Base-by-base conservation (phyloP, 2,888 invertebrate species). In the Craniophora ligustri region DNA sequence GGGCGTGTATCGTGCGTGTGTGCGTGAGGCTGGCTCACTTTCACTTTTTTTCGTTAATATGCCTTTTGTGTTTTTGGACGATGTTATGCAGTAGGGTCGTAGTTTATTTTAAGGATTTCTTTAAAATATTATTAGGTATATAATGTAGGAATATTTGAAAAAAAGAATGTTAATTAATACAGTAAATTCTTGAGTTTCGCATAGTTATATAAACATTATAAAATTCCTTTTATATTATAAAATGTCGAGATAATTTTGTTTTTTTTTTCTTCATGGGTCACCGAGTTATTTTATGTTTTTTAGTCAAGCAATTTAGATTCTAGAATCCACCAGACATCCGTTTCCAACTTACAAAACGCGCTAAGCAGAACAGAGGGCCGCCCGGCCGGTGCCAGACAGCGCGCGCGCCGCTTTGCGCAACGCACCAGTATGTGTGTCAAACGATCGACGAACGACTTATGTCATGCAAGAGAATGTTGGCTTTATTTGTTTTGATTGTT, bases 11-110 rank as follows among this genome's bases (percentile, higher is more conserved):
- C n/a, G 72, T 72, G 74, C 54, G 78, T 62, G 77, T 76, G 66
- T 59, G 76, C 73, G 75, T 66, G 64, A 69, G 54, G 53, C 36
- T 46, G 71, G 57, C 70, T 61, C 57, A 85, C 92, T 93, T 92
- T 92, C 92, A 91, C 92, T 92, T 92, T 91, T 90, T 90, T 90
- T 62, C 86, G 89, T 89, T 87, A 85, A 87, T 88, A 88, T 83
- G 87, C 86, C 91, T 90, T 91, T 92, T 92, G 92, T 92, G 87
- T 87, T 88, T 86, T 88, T 87, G 91, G 88, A 88, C 63, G 84
- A 82, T 58, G 65, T 83, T 84, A 89, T 88, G 86, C 75, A 34
- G 63, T 48, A 80, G n/a, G 30, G 36, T 1, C 3, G 3, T n/a
- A 28, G 13, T 19, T 32, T 26, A 47, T 44, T 34, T 45, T n/a